Base-by-base conservation (phyloP, 2,888 invertebrate genomes). In the Labia minor region DNA sequence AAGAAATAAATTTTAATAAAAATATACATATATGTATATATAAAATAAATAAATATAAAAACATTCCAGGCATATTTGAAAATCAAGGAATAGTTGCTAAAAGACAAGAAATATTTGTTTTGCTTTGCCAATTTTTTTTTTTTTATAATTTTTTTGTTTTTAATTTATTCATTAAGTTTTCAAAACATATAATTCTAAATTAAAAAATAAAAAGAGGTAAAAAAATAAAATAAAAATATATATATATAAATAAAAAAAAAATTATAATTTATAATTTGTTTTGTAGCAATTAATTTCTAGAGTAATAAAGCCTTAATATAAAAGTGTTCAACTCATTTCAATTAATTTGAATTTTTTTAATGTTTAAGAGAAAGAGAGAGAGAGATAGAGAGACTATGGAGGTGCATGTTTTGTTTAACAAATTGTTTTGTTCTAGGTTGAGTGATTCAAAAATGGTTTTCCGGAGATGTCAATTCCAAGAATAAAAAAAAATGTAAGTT, bases 221-320 rank as follows among this genome's bases (percentile, higher is more conserved):
- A 33, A 33, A 33, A 33, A 33, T 33, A 33, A 33, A n/a, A n/a
- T n/a, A n/a, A n/a, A n/a, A n/a, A n/a, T n/a, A n/a, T n/a, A n/a
- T n/a, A n/a, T n/a, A n/a, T n/a, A n/a, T n/a, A n/a, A n/a, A n/a
- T n/a, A n/a, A n/a, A n/a, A n/a, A 26, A 26, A 26, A 26, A 26
- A 26, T 26, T 26, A 26, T 26, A 26, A 26, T 26, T 49, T 49
- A 49, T 49, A n/a, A 49, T 49, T 49, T 49, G 49, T 49, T 49
- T 14, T 49, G 49, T 49, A 49, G 49, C 49, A 49, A 49, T 49
- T 49, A 49, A 49, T 49, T 49, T 49, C 3, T 3, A 49, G n/a
- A 49, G n/a, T 49, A 49, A 49, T 49, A 49, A 49, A n/a, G 49
- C 49, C 49, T 49, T 49, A 49, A 49, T 49, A 49, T 49, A 49